Base-by-base conservation (phyloP, 1,140 invertebrate species). In the Nephila pilipes region DNA sequence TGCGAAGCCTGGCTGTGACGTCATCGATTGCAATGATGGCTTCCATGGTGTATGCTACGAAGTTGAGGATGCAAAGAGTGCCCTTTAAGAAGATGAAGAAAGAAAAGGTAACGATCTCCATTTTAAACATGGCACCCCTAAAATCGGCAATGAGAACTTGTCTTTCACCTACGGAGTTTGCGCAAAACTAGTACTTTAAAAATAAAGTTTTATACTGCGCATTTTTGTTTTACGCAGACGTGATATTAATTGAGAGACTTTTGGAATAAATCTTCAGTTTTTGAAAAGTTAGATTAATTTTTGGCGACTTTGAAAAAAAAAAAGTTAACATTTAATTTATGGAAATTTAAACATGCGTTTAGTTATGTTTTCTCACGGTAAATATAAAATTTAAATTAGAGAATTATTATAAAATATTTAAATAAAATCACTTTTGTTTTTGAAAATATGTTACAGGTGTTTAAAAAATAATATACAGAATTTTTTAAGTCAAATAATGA, bases 31-130 rank as follows among this genome's bases (percentile, higher is more conserved):
- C 32, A 80, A 92, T 92, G 90, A 85, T 92, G 90, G 90, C 90
- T 92, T 92, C 90, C 90, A 85, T 92, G 81, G 90, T 85, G 90
- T 75, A 85, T 92, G 63, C 80, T 60, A 85, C 80, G 90, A 92
- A 83, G 90, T 85, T 90, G 88, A 90, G 80, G 88, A 90, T 90
- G 88, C 88, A 90, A 89, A 90, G 90, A 92, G 80, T 92, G 79
- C 90, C 81, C 79, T 92, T 92, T 83, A 91, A 92, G 90, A 92
- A 92, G 90, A 92, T 92, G 90, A 92, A 92, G 90, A 92, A 92
- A 92, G 90, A 85, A 46, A 92, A 92, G 90, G 90, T 92, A 92
- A 92, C 90, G 90, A 92, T 92, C 90, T 92, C 90, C 90, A 92
- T 92, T 92, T 92, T 92, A 92, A 92, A 92, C 90, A 85, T 92